phyloP scores from a whole-genome alignment of 2,797 vertebrate species.

The Malacoctenus gilli region DNA sequence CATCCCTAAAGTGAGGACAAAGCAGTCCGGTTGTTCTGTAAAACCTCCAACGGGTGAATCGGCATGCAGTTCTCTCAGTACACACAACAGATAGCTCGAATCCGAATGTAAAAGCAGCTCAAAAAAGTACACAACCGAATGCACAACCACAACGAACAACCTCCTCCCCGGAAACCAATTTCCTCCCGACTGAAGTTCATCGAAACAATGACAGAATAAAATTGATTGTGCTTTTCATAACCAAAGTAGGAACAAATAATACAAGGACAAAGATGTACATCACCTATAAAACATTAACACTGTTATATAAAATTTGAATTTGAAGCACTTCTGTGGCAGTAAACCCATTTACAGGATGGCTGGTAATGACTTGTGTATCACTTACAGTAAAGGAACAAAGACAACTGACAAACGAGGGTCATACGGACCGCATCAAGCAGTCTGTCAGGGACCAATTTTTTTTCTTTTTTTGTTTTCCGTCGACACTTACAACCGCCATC shows the following conservation, averaged over 20 bases:
- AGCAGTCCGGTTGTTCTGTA: slow-evolving; percentile 53
- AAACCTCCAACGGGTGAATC: slow-evolving; percentile 60
- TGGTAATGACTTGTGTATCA: slow-evolving; percentile 78
- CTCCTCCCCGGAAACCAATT: slow-evolving; percentile 52
- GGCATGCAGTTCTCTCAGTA: slow-evolving; percentile 74
- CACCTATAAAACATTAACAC: slow-evolving; percentile 87
- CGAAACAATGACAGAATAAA: slow-evolving; percentile 90
- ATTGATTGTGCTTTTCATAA: slow-evolving; percentile 99
- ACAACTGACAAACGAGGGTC: slow-evolving; percentile 81
- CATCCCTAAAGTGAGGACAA: slow-evolving; percentile 43
- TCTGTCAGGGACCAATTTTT: slow-evolving; percentile 52
- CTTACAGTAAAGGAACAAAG: slow-evolving; percentile 72
- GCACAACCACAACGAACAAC: slow-evolving; percentile 71
- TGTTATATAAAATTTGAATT: slow-evolving; percentile 89
- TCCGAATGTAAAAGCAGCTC: slow-evolving; percentile 73
- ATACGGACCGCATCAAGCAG: slow-evolving; percentile 81
- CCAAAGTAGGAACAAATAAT: slow-evolving; percentile 86
- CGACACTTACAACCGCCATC: slow-evolving; percentile 66
- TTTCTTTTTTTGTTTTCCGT: no score
- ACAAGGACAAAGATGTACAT: slow-evolving; percentile 80
- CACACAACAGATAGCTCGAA: slow-evolving; percentile 70
- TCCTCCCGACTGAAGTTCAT: slow-evolving; percentile 84
- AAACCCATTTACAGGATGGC: slow-evolving; percentile 92
- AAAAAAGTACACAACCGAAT: slow-evolving; percentile 65
- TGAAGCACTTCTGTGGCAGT: slow-evolving; percentile 91